phyloP scores from a whole-genome alignment of 2,888 invertebrate species.

The Dynastes grantii region DNA sequence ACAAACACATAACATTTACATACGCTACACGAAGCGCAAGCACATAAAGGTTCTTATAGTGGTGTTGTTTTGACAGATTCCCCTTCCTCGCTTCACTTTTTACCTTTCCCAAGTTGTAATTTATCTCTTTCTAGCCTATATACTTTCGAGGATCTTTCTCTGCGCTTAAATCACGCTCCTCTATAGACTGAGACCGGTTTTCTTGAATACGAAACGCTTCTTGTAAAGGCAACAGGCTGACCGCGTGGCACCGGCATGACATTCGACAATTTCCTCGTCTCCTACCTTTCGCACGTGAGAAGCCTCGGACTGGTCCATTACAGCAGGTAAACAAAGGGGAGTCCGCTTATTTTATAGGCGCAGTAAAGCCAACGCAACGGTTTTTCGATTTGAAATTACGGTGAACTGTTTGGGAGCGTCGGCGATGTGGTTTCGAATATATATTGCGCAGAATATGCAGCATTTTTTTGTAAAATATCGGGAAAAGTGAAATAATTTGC shows the following conservation, averaged over 20 bases:
- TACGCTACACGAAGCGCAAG: background rate
- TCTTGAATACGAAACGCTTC: constrained; percentile 1
- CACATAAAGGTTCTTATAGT: background rate
- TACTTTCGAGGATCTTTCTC: background rate
- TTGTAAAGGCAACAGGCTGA: constrained; percentile 45
- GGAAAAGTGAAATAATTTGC: too few relatives aligned
- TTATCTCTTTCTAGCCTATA: too few relatives aligned
- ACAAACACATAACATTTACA: too few relatives aligned
- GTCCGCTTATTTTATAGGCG: constrained; percentile 12
- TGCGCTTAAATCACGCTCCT: constrained; percentile 45
- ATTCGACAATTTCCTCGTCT: constrained; percentile 25
- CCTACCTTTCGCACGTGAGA: constrained; percentile 16
- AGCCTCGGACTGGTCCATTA: constrained; percentile 40
- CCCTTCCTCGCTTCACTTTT: background rate
- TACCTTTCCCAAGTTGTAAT: background rate
- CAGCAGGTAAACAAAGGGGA: constrained; percentile 48
- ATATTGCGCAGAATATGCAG: too few relatives aligned
- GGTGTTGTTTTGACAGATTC: constrained; percentile 23
- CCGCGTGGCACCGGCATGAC: constrained; percentile 42
- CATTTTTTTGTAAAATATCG: too few relatives aligned
- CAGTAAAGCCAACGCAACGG: constrained; percentile 4
- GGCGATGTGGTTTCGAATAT: too few relatives aligned
- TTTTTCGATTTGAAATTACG: too few relatives aligned
- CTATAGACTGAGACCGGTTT: constrained; percentile 40
- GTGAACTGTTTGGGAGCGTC: too few relatives aligned